Evolutionary conservation across 2,113 vertebrate species (phyloP).

Genomic region (Pogonocichla stellata): DNA sequence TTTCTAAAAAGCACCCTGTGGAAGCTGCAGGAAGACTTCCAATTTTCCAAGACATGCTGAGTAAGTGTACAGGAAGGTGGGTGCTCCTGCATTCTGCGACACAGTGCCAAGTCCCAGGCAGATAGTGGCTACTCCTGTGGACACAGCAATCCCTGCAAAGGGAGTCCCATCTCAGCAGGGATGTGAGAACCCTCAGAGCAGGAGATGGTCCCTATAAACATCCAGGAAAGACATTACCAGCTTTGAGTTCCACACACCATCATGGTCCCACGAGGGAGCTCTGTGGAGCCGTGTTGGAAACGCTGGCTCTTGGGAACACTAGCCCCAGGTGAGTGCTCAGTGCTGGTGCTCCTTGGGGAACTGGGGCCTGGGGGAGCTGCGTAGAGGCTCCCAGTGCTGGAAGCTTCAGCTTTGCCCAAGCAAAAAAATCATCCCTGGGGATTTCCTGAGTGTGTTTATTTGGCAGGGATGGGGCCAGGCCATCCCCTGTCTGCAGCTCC

Average conservation of each 20-base stretch:
- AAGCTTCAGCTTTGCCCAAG: not conserved
- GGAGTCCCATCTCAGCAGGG: accelerated
- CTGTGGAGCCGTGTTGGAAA: accelerated
- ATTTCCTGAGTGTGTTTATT: accelerated
- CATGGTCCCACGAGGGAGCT: not conserved
- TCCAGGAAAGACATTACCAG: not conserved
- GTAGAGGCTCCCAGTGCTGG: not conserved
- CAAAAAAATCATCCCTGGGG: accelerated
- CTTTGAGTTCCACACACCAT: not conserved
- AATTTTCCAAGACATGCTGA: not conserved
- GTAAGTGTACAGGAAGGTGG: not conserved
- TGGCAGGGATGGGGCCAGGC: accelerated
- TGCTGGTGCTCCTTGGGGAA: not conserved
- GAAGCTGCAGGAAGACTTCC: not conserved
- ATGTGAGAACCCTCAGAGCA: not conserved
- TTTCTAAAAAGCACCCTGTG: not conserved
- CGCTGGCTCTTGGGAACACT: not conserved
- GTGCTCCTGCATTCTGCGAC: accelerated
- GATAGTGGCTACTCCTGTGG: accelerated
- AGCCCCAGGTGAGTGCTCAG: not conserved
- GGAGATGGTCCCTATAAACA: not conserved
- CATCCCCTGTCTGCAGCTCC: not conserved
- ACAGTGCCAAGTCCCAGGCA: accelerated
- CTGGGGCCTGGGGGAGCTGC: not conserved
- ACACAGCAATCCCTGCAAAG: not conserved